Base-by-base conservation (phyloP, 2,888 invertebrate species). In the Heliconius ismenius region DNA sequence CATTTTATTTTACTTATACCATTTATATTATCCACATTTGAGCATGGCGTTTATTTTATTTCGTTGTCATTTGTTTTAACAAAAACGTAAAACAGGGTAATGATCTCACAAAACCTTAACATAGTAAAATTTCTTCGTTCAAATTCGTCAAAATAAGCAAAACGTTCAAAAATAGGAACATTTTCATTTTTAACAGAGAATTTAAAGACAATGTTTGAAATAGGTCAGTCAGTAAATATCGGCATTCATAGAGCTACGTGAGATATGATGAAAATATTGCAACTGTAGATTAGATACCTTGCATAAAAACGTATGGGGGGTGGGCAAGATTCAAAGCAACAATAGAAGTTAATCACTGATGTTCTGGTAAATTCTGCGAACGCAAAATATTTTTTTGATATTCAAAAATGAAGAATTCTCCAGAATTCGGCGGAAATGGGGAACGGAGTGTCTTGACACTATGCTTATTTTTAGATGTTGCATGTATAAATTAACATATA, bases 151-250 rank as follows among this genome's bases (percentile, higher is more conserved):
- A 58, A n/a, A 58, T 4, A n/a, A n/a, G 32, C 64, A 32, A 32
- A 64, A 64, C n/a, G 21, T 10, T 64, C 21, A 64, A 64, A 64
- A 64, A 65, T n/a, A 36, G 36, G 4, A 13, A 10, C 24, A 72
- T 28, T 36, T 72, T 73, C 26, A 11, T 62, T 60, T 62, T 21
- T 26, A 63, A 13, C 43, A 73, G 26, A 62, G 32, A 60, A 63
- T 39, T 49, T 58, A 73, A 39, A 63, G 21, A 73, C 60, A 62
- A 18, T 24, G 26, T 39, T 73, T 62, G 13, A 73, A 73, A 63
- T 63, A 73, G 63, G 73, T 73, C 72, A 60, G 72, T 72, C 72
- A 62, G 72, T 73, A 73, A 73, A 62, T 73, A 63, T 63, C 73
- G 26, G 73, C 28, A 73, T 73, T 73, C 73, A 73, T 26, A 63